A percentile compares a stretch with the other conserved stretches of the same genome.
phyloP scores from a whole-genome alignment of 2,113 vertebrate species.

The Sebastes schlegelii region DNA sequence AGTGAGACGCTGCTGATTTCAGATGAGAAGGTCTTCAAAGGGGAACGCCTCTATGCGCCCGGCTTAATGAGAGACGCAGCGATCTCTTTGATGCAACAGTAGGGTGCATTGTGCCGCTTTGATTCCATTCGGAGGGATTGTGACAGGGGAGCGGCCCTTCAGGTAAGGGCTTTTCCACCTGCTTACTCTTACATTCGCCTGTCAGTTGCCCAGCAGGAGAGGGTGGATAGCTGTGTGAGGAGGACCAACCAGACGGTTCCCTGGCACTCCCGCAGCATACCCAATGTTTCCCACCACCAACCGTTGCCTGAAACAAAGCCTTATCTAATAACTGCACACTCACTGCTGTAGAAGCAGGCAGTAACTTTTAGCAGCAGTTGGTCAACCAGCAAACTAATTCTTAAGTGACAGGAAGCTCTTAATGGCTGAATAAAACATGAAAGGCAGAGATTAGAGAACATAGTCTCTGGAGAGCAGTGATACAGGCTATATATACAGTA shows the following conservation, averaged over 20 bases:
- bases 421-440: slow-evolving; percentile 34
- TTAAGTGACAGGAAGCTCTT: not conserved
- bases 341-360: not conserved
- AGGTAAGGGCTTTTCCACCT: slow-evolving; percentile 71
- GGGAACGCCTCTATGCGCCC: slow-evolving; percentile 52
- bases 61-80: slow-evolving; percentile 70
- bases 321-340: slow-evolving; percentile 12
- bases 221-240: slow-evolving; percentile 12
- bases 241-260: slow-evolving; percentile 37
- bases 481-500: not conserved
- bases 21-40: slow-evolving; percentile 76
- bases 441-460: not conserved
- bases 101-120: slow-evolving; percentile 77
- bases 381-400: not conserved
- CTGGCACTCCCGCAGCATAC: slow-evolving; percentile 35
- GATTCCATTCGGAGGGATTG: slow-evolving; percentile 78
- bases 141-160: slow-evolving; percentile 59
- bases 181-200: slow-evolving; percentile 61
- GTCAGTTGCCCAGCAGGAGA: slow-evolving; percentile 72
- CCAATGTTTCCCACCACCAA: slow-evolving; percentile 43
- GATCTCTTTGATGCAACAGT: slow-evolving; percentile 78
- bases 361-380: slow-evolving; percentile 17
- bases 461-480: not conserved
- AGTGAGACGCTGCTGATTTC: slow-evolving; percentile 65
- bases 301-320: slow-evolving; percentile 31